These are phyloP conservation scores for Anabacerthia variegaticeps DNA, from an alignment of 2,797 vertebrate genomes.

Conservation along the genomic window DNA sequence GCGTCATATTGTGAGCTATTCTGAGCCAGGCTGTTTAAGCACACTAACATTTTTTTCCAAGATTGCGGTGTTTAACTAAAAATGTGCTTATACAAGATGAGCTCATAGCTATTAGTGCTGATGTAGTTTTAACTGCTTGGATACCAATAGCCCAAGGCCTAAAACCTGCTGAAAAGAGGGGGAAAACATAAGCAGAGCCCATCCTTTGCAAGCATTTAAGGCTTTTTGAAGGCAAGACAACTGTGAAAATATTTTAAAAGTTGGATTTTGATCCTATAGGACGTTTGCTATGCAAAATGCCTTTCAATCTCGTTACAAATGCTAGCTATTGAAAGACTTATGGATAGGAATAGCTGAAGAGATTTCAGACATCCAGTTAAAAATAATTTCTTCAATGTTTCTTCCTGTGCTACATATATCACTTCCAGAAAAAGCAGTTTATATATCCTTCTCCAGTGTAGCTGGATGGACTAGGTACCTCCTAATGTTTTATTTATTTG, in stretches of 20 bases:
- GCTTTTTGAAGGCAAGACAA: constrained; percentile 7
- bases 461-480: neutral
- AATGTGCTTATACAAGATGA: constrained; percentile 84
- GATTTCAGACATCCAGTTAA: constrained; percentile 45
- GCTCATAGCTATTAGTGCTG: constrained; percentile 82
- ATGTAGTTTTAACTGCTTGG: constrained; percentile 82
- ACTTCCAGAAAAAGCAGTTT: neutral
- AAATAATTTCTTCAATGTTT: constrained; percentile 39
- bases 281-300: constrained; percentile 7
- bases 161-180: constrained; percentile 59
- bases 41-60: constrained; percentile 70
- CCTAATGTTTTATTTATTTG: constrained; percentile 49
- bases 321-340: constrained; percentile 35
- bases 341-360: constrained; percentile 42
- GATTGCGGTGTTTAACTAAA: constrained; percentile 80
- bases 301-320: constrained; percentile 52
- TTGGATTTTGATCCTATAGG: neutral
- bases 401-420: neutral
- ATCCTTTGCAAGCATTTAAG: constrained; percentile 25
- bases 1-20: constrained; percentile 84
- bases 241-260: neutral
- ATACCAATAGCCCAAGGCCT: constrained; percentile 67
- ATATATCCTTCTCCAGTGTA: neutral
- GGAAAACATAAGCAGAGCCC: neutral
- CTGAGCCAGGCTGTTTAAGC: constrained; percentile 80